Evolutionary conservation across 2,113 vertebrate genomes (phyloP), one percentile per base, ranked within the genome.

Genomic region (Paratilapia polleni): DNA sequence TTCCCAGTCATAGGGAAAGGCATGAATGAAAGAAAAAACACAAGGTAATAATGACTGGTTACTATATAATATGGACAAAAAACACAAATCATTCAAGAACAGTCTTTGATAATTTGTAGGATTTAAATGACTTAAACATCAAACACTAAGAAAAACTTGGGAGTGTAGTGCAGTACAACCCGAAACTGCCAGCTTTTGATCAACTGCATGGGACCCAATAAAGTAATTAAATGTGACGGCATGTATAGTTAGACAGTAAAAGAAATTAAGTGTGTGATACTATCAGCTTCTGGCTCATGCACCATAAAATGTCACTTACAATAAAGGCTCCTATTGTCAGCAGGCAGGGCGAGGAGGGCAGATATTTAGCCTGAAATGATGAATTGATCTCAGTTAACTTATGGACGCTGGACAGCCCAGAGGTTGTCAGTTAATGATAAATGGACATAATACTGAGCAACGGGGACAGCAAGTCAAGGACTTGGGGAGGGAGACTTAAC

Each of bases 341-440:
- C 57, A 64, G 84, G 78, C 68, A 41, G 2, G 52, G n/a, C 60
- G 56, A 54, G 36, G 49, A 19, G 56, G 84, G 70, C 5, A 26
- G 88, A 78, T 84, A 77, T 88, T 84, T 79, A 75, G 63, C 78
- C 62, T 83, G 85, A 81, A 70, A 84, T 92, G 89, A 93, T 92
- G 76, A 90, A 93, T 93, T 87, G 88, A 92, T 91, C 85, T 82
- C 77, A 38, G 82, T 92, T 91, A 87, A 87, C 82, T 88, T 91
- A 89, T 83, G 85, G 82, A 88, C 15, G 36, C 77, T 59, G 78
- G 84, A 90, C 84, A 87, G 85, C 83, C 80, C 88, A 81, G 80
- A 87, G 88, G 88, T 82, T 90, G 85, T 89, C 90, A 85, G 57
- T 78, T 89, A 77, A 87, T 91, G 89, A 94, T 92, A 86, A 91